Evolutionary conservation across 1,140 invertebrate genomes (phyloP), one percentile per base, ranked within the genome.

Genomic region (Monochamus saltuarius): DNA sequence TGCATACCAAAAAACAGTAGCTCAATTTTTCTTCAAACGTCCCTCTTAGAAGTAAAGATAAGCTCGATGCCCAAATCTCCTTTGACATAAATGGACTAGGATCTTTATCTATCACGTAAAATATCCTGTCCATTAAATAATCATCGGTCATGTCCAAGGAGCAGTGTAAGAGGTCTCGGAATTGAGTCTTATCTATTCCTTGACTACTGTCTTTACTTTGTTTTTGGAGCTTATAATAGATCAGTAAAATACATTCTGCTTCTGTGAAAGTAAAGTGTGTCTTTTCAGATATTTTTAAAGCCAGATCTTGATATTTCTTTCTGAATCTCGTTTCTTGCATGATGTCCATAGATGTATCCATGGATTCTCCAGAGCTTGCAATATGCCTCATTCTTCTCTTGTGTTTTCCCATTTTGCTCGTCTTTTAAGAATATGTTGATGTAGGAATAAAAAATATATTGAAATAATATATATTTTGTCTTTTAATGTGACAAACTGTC

Each of bases 101-200:
- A 36, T 85, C 85, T 69, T 78, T 78, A 46, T 84, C 81, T 3
- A 86, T 60, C 0, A 77, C 77, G 0, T 79, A 78, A 75, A 86
- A 85, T 1, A 87, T 78, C 37, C 82, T 77, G 38, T 86, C 84
- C 67, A 86, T 79, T 68, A 87, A 75, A 11, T 86, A 78, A 62
- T 90, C 86, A 65, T 91, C 87, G 0, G 88, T 90, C 77, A 83
- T 86, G 40, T 88, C n/a, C 37, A 94, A 85, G 7, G 82, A 82
- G 4, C 82, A 82, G 63, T 90, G 87, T 0, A 91, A 75, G 14
- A 91, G 77, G 59, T 91, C 87, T 40, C 86, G 78, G 69, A 92
- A 90, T 50, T 75, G 74, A 3, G 58, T 60, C 68, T 84, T 77
- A 36, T 79, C 81, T 59, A 89, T 77, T 38, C 75, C 75, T 6